Percentiles rank a stretch among this genome's conserved stretches.
Conservation (phyloP, 2,888 invertebrate genomes). For the Lasiommata megera region DNA sequence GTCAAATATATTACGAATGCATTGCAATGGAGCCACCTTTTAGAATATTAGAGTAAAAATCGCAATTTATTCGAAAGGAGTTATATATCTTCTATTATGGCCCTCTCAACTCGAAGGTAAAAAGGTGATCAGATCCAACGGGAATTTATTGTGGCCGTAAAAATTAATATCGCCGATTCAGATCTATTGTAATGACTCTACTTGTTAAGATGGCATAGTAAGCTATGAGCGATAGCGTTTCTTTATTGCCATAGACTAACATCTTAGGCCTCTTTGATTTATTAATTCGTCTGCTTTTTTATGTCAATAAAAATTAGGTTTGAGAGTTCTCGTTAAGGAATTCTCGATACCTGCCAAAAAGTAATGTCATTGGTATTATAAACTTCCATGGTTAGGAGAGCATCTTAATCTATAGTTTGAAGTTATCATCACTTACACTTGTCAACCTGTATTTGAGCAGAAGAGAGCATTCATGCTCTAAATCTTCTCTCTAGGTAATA, state of each 20-base stretch:
- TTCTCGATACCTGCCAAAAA: too few relatives aligned
- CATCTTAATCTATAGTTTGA: too few relatives aligned
- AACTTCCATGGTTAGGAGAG: too few relatives aligned
- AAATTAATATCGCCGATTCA: slow-evolving; percentile 63
- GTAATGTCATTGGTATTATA: too few relatives aligned
- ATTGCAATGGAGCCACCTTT: slow-evolving; percentile 6
- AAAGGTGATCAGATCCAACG: slow-evolving; percentile 55
- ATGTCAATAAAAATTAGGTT: too few relatives aligned
- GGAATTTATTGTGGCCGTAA: slow-evolving; percentile 60
- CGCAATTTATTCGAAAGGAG: slow-evolving; percentile 19
- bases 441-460: too few relatives aligned
- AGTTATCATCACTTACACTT: too few relatives aligned
- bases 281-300: too few relatives aligned
- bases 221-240: slow-evolving; percentile 30
- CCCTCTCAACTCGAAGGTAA: slow-evolving; percentile 33
- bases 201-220: slow-evolving; percentile 25
- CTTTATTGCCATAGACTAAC: neutral
- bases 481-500: too few relatives aligned
- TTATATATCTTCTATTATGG: slow-evolving; percentile 36
- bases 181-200: slow-evolving; percentile 61
- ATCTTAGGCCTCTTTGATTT: too few relatives aligned
- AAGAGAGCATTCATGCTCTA: too few relatives aligned
- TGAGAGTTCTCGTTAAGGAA: too few relatives aligned
- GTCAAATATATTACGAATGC: slow-evolving; percentile 8
- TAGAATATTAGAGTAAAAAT: slow-evolving; percentile 18